phyloP scores from a whole-genome alignment of 2,888 invertebrate species.

The Sinelater perroti region DNA sequence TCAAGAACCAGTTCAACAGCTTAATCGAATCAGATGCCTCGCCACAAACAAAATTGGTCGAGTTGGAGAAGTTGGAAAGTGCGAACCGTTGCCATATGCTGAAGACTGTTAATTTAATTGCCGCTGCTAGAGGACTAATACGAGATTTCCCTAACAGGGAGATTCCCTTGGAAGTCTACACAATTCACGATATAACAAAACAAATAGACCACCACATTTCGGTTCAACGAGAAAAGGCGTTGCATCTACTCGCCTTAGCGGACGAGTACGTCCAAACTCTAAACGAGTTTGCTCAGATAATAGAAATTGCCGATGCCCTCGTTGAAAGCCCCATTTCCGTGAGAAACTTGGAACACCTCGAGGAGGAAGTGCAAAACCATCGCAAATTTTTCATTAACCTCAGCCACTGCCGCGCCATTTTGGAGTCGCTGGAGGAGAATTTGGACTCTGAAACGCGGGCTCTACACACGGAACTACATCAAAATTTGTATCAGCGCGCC shows the following conservation, averaged over 20 bases:
- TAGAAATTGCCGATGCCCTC: constrained; percentile 82
- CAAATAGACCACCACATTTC: constrained; percentile 75
- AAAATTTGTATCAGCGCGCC: constrained; percentile 79
- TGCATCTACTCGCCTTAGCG: constrained; percentile 78
- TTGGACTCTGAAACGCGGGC: constrained; percentile 81
- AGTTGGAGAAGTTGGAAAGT: constrained; percentile 75
- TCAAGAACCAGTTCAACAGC: constrained; percentile 65
- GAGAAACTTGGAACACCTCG: constrained; percentile 79
- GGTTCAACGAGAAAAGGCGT: constrained; percentile 77
- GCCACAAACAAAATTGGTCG: constrained; percentile 72
- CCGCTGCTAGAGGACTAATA: constrained; percentile 69
- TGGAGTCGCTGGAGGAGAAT: constrained; percentile 86
- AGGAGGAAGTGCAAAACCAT: constrained; percentile 89
- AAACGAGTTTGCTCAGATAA: constrained; percentile 86
- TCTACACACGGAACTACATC: constrained; percentile 77
- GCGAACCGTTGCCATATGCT: constrained; percentile 71
- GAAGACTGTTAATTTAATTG: constrained; percentile 69
- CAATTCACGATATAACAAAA: constrained; percentile 72
- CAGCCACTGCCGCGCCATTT: constrained; percentile 85
- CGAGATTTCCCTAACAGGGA: constrained; percentile 75
- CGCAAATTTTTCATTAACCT: constrained; percentile 88
- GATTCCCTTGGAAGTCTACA: constrained; percentile 73
- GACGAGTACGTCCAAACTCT: constrained; percentile 90
- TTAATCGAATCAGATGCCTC: constrained; percentile 71
- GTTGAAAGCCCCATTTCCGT: constrained; percentile 81